These are phyloP conservation scores for Acanthococcus lagerstroemiae DNA, from an alignment of 2,888 invertebrate genomes.

Conservation along the genomic window DNA sequence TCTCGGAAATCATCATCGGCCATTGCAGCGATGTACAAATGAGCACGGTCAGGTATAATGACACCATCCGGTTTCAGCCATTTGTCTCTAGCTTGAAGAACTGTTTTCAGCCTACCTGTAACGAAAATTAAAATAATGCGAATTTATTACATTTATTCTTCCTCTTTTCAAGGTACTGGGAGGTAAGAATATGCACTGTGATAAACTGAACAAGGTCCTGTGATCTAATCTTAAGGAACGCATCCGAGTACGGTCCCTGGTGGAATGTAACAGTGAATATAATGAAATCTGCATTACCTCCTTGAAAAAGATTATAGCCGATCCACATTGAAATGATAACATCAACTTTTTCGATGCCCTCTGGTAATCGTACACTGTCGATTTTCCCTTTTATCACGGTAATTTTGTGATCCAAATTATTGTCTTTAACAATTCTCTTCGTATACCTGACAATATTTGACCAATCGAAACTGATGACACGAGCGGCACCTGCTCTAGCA, in stretches of 20 bases:
- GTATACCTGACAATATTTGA: constrained; percentile 1
- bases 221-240: too few species aligned
- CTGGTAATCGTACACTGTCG: constrained; percentile 5
- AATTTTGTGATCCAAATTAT: neutral
- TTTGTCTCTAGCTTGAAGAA: constrained; percentile 16
- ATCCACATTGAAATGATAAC: constrained; percentile 15
- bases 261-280: too few species aligned
- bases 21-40: constrained; percentile 1
- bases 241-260: too few species aligned
- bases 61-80: constrained; percentile 4
- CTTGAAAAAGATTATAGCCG: constrained; percentile 5
- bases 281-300: constrained; percentile 3
- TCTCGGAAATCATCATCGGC: constrained; percentile 9
- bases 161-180: too few species aligned
- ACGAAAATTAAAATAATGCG: neutral
- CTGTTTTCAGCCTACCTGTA: neutral
- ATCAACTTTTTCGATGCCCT: constrained; percentile 5
- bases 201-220: too few species aligned
- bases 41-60: constrained; percentile 11
- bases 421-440: neutral
- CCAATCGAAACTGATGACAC: constrained; percentile 20
- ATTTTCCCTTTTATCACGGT: constrained; percentile 13
- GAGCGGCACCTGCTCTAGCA: constrained; percentile 12
- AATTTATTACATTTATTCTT: neutral
- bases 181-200: too few species aligned